A percentile compares a stretch with the other conserved stretches of the same genome.
Conservation (phyloP, 2,888 invertebrate genomes). For the Phytoseiulus persimilis region DNA sequence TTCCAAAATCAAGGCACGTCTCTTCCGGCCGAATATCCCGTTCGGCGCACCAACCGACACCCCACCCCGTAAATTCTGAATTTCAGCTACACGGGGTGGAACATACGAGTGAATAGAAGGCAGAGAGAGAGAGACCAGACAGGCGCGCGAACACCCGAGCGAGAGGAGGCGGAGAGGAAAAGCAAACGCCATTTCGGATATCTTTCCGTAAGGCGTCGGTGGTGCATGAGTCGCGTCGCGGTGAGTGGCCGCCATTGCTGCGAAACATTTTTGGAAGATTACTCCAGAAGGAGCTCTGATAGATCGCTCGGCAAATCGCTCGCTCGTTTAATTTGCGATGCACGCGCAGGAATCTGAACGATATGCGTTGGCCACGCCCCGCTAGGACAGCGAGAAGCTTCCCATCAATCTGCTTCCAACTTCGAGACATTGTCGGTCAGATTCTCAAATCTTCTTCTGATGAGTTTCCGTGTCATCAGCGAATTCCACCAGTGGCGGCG, state of each 20-base stretch:
- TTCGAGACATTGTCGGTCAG: background rate
- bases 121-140: too few relatives aligned
- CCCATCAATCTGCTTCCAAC: background rate
- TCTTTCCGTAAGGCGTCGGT: background rate
- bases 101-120: background rate
- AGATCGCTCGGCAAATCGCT: background rate
- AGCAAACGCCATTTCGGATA: background rate
- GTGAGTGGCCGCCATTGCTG: background rate
- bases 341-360: background rate
- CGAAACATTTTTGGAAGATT: background rate
- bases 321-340: background rate
- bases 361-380: background rate
- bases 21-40: background rate
- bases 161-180: background rate
- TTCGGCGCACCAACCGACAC: background rate
- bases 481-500: too few relatives aligned
- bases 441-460: background rate
- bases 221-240: background rate
- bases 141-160: background rate
- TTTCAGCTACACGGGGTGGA: background rate
- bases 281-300: constrained; percentile 5
- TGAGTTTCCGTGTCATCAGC: background rate
- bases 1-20: background rate
- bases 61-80: background rate
- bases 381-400: background rate